These are phyloP conservation scores for Thamnophis sirtalis DNA, from an alignment of 2,113 vertebrate species.

Conservation along the genomic window DNA sequence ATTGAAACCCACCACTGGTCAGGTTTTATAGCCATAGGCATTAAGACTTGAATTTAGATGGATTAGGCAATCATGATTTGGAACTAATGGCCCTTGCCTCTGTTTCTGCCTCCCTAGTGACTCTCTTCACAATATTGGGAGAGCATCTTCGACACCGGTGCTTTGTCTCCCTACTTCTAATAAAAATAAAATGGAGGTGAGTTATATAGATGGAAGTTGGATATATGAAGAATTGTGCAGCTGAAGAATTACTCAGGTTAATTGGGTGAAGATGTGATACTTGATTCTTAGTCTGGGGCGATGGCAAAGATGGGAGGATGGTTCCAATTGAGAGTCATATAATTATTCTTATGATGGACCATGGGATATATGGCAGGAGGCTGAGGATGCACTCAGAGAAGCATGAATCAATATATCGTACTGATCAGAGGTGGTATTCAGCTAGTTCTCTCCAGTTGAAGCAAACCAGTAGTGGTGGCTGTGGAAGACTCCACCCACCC, in stretches of 20 bases:
- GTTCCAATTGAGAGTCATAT: neutral
- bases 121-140: neutral
- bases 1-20: no score
- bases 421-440: neutral
- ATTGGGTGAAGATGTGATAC: neutral
- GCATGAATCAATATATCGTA: neutral
- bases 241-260: neutral
- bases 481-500: no score
- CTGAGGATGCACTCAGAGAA: neutral
- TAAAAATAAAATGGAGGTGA: neutral
- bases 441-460: no score
- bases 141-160: neutral
- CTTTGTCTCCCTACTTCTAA: neutral
- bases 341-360: neutral
- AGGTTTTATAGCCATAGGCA: neutral
- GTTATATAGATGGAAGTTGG: neutral
- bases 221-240: neutral
- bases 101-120: neutral
- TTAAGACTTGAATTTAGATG: neutral
- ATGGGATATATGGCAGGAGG: neutral
- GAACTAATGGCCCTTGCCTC: neutral
- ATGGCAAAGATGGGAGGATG: neutral
- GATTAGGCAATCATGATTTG: neutral
- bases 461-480: no score
- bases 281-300: neutral